Conservation (phyloP, 1,140 invertebrate species). For the Ips nitidus region DNA sequence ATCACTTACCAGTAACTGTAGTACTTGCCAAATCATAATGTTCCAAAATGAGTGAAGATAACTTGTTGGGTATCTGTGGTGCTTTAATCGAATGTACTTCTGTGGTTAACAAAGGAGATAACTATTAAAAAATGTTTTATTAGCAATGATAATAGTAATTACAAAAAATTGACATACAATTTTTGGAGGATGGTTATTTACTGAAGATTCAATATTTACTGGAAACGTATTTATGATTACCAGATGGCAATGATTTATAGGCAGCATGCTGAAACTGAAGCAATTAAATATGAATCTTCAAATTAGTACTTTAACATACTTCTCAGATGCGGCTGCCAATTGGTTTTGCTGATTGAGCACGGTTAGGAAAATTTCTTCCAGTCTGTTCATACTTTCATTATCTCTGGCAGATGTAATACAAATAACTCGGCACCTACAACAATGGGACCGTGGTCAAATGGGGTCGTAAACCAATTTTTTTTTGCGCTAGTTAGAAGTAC, state of each 20-base stretch:
- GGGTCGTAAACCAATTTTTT: neutral
- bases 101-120: conserved; percentile 65
- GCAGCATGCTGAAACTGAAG: conserved; percentile 62
- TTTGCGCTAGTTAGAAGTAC: too few species aligned
- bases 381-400: conserved; percentile 77
- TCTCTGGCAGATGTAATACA: conserved; percentile 85
- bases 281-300: neutral
- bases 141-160: neutral
- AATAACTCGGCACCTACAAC: conserved; percentile 65
- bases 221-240: conserved; percentile 87
- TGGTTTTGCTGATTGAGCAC: conserved; percentile 80
- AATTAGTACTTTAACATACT: conserved; percentile 14
- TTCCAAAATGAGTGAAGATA: conserved; percentile 73
- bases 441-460: neutral
- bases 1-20: conserved; percentile 79
- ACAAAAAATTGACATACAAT: conserved; percentile 29
- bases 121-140: conserved; percentile 52
- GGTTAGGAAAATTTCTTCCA: conserved; percentile 83
- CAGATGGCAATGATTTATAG: conserved; percentile 84
- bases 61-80: conserved; percentile 62
- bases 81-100: conserved; percentile 74
- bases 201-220: conserved; percentile 70
- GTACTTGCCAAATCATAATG: conserved; percentile 94
- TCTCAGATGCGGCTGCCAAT: conserved; percentile 54
- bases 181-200: conserved; percentile 66